Conservation (phyloP, 2,888 invertebrate species). For the Ctena decussata region DNA sequence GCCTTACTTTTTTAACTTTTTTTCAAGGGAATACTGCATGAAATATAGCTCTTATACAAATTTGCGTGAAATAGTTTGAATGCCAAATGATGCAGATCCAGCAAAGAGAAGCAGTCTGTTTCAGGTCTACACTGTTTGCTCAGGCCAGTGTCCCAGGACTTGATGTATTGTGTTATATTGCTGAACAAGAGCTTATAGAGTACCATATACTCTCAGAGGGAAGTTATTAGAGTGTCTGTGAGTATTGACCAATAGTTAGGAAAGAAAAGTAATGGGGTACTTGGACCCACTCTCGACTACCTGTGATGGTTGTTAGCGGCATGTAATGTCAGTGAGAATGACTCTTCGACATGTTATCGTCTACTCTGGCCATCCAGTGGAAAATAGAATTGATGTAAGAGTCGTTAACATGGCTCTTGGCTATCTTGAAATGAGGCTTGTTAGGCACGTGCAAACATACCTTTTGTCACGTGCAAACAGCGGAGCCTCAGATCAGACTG, state of each 20-base stretch:
- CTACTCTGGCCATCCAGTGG: constrained; percentile 40
- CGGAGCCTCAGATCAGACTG: too few species aligned
- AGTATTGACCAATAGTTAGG: constrained; percentile 41
- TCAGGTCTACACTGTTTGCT: too few species aligned
- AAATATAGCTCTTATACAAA: too few species aligned
- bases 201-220: not conserved
- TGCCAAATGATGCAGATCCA: too few species aligned
- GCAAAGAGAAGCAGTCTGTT: too few species aligned
- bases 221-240: not conserved
- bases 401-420: constrained; percentile 50
- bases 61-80: too few species aligned
- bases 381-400: constrained; percentile 49
- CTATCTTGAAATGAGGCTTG: constrained; percentile 61
- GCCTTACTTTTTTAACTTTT: too few species aligned
- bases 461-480: too few species aligned
- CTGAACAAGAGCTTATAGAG: not conserved
- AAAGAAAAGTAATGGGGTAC: constrained; percentile 52
- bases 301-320: constrained; percentile 24
- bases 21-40: too few species aligned
- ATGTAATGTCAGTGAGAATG: constrained; percentile 35
- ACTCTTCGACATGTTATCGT: constrained; percentile 39
- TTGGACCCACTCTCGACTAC: constrained; percentile 21
- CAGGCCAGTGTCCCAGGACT: too few species aligned
- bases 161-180: not conserved
- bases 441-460: too few species aligned